Evolutionary conservation across 2,888 invertebrate species (phyloP).

Genomic region (Lasioglossum leucozonium): DNA sequence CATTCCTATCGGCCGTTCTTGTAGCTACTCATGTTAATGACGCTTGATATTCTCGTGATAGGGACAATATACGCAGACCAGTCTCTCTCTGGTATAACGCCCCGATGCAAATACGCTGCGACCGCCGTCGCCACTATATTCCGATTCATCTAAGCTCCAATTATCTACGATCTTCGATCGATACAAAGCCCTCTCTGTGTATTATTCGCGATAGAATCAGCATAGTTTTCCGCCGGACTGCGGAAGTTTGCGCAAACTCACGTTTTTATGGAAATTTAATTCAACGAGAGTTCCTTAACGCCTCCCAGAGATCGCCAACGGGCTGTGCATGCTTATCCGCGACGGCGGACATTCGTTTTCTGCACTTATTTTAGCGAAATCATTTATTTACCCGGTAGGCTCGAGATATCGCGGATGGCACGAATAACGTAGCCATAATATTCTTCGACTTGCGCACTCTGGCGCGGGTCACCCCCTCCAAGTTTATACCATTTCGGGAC

Average conservation of each 20-base stretch:
- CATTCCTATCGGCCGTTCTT: conserved; percentile 68
- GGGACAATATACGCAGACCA: conserved; percentile 20
- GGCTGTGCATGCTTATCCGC: not conserved
- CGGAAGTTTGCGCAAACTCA: conserved; percentile 1
- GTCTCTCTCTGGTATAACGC: conserved; percentile 13
- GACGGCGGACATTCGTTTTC: not conserved
- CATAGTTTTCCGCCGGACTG: not conserved
- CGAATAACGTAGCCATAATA: not conserved
- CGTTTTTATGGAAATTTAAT: conserved; percentile 11
- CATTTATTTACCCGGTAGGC: not conserved
- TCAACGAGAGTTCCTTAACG: not conserved
- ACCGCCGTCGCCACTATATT: conserved; percentile 4
- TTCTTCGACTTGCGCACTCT: too few species aligned
- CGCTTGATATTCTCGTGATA: conserved; percentile 61
- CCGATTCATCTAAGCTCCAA: not conserved
- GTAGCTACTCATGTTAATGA: conserved; percentile 70
- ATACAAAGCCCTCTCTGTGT: not conserved
- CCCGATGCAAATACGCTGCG: conserved; percentile 18
- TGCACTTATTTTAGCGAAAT: not conserved
- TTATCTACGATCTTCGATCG: conserved; percentile 1
- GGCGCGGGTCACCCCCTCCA: too few species aligned
- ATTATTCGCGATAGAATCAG: not conserved
- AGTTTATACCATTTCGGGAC: too few species aligned
- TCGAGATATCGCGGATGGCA: not conserved
- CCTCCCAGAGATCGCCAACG: not conserved